These are phyloP conservation scores for Chrysotoxum bicinctum DNA, from an alignment of 2,888 invertebrate species.

Conservation along the genomic window DNA sequence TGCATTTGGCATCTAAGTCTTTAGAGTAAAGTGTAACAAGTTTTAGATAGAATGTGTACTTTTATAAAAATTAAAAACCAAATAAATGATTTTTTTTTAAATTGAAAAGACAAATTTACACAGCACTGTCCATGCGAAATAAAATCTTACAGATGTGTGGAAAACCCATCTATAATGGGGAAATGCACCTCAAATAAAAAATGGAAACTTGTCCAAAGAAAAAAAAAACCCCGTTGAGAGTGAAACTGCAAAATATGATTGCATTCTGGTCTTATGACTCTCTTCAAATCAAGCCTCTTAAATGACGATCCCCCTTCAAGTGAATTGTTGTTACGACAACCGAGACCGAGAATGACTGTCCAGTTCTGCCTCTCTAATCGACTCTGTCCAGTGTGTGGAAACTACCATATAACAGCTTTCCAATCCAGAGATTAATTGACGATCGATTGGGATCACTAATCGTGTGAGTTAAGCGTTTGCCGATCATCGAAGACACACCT, in stretches of 20 bases:
- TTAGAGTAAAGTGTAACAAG: too few species aligned
- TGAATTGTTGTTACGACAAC: not conserved
- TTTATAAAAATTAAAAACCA: too few species aligned
- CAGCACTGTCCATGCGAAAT: not conserved
- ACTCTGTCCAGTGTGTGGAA: not conserved
- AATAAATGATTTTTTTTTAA: too few species aligned
- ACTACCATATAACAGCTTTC: conserved; percentile 27
- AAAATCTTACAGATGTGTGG: not conserved
- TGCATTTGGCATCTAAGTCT: too few species aligned
- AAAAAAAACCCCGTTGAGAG: conserved; percentile 38
- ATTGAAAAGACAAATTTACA: not conserved
- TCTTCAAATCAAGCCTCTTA: not conserved
- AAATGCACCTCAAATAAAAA: conserved; percentile 15
- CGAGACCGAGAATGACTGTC: not conserved
- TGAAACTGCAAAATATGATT: conserved; percentile 40
- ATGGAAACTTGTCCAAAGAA: conserved; percentile 25
- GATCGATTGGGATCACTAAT: conserved; percentile 45
- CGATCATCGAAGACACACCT: conserved; percentile 9
- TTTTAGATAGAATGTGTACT: too few species aligned
- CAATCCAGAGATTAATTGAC: conserved; percentile 27
- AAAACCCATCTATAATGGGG: conserved; percentile 26
- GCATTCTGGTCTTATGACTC: not conserved
- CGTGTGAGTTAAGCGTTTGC: conserved; percentile 15
- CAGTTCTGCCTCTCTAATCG: not conserved
- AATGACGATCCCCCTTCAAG: conserved; percentile 25